Evolutionary conservation across 2,888 invertebrate species (phyloP).

Genomic region (Morpho deidamia): DNA sequence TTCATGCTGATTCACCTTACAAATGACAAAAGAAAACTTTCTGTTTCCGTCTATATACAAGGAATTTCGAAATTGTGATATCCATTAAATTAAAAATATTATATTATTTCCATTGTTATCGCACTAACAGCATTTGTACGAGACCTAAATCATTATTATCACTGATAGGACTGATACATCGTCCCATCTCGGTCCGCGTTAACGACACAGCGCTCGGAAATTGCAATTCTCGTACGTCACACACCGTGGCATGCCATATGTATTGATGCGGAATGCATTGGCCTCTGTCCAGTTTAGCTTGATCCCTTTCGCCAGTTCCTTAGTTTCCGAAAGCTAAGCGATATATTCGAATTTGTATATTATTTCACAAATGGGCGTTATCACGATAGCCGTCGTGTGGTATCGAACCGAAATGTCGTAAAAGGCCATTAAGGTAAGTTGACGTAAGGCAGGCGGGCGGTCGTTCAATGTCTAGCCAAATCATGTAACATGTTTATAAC

Average conservation of each 20-base stretch:
- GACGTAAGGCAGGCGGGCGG: too few species aligned
- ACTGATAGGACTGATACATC: conserved; percentile 42
- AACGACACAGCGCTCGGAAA: conserved; percentile 63
- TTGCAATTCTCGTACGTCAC: conserved; percentile 70
- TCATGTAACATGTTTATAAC: too few species aligned
- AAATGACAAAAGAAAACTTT: too few species aligned
- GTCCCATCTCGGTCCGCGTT: conserved; percentile 30
- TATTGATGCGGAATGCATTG: conserved; percentile 49
- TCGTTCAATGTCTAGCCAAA: too few species aligned
- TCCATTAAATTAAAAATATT: conserved; percentile 5
- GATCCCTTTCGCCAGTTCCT: conserved; percentile 33
- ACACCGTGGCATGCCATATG: conserved; percentile 48
- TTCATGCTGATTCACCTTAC: too few species aligned
- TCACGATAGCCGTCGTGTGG: too few species aligned
- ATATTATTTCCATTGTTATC: conserved; percentile 27
- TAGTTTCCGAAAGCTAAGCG: conserved; percentile 18
- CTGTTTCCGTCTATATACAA: too few species aligned
- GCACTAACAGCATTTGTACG: conserved; percentile 36
- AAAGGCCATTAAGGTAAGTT: too few species aligned
- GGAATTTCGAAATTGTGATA: not conserved
- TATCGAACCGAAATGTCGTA: too few species aligned
- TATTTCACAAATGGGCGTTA: too few species aligned
- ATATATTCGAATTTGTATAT: not conserved
- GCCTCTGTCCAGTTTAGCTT: conserved; percentile 39
- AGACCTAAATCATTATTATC: conserved; percentile 47